Conservation (phyloP, 2,797 vertebrate species). For the Acanthurus lineatus region DNA sequence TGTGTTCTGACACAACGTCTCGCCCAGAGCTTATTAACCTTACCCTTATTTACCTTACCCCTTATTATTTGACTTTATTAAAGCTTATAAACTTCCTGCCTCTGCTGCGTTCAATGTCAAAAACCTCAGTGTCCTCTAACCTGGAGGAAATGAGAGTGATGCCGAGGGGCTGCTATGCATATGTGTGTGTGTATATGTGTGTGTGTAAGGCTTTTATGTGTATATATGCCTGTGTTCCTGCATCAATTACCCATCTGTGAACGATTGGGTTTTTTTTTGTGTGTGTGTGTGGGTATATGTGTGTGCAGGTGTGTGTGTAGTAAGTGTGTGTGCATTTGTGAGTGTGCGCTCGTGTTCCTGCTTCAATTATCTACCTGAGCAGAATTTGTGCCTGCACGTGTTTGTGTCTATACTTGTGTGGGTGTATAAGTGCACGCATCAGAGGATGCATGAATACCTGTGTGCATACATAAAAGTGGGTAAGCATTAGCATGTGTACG, state of each 20-base stretch:
- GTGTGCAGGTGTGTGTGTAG: conserved; percentile 48
- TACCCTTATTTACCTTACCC: conserved; percentile 72
- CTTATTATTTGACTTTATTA: conserved; percentile 76
- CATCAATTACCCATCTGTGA: conserved; percentile 75
- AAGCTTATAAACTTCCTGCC: conserved; percentile 66
- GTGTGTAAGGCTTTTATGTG: conserved; percentile 54
- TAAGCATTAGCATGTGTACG: conserved; percentile 52
- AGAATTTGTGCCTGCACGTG: conserved; percentile 60
- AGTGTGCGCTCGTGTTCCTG: conserved; percentile 27
- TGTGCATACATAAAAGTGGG: conserved; percentile 69
- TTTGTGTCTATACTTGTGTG: conserved; percentile 58
- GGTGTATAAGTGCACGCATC: conserved; percentile 62
- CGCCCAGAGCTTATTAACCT: conserved; percentile 77
- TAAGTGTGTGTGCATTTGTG: conserved; percentile 28
- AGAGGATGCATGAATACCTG: conserved; percentile 64
- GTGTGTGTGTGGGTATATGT: neutral
- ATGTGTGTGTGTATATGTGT: conserved; percentile 9
- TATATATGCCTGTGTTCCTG: conserved; percentile 49
- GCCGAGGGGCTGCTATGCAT: conserved; percentile 6
- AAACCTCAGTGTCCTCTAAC: conserved; percentile 67
- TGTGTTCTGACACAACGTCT: conserved; percentile 59
- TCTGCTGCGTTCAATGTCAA: conserved; percentile 71
- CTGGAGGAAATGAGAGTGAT: conserved; percentile 66
- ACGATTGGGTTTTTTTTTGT: conserved; percentile 39
- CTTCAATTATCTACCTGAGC: conserved; percentile 74